These are phyloP conservation scores for Achroia grisella DNA, from an alignment of 1,140 invertebrate species.

Conservation along the genomic window DNA sequence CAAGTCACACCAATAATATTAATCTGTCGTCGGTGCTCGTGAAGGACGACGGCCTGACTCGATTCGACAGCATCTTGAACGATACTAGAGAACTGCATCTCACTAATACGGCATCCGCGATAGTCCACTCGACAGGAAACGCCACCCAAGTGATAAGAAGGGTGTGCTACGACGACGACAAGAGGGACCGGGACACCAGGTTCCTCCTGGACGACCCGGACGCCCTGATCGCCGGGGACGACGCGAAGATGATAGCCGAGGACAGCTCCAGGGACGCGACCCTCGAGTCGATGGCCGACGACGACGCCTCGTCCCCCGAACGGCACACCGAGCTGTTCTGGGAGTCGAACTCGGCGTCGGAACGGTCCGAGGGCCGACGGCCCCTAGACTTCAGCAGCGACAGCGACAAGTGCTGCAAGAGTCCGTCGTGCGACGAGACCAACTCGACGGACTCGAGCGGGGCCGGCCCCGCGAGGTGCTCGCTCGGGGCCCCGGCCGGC, in stretches of 20 bases:
- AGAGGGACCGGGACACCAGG: slow-evolving; percentile 26
- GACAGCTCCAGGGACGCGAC: slow-evolving; percentile 51
- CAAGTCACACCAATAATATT: slow-evolving; percentile 21
- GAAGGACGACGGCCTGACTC: slow-evolving; percentile 43
- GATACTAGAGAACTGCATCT: slow-evolving; percentile 50
- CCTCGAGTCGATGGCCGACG: slow-evolving; percentile 45
- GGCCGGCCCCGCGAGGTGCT: slow-evolving; percentile 21
- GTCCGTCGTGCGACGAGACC: slow-evolving; percentile 60
- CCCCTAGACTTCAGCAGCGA: slow-evolving; percentile 65
- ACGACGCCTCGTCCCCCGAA: slow-evolving; percentile 59
- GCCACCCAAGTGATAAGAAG: slow-evolving; percentile 56
- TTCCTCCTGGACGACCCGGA: slow-evolving; percentile 47
- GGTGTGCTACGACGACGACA: slow-evolving; percentile 52
- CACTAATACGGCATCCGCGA: slow-evolving; percentile 46
- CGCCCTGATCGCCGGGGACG: slow-evolving; percentile 40
- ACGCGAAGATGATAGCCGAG: slow-evolving; percentile 54
- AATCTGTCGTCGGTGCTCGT: slow-evolving; percentile 45
- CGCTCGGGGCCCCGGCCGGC: slow-evolving; percentile 46
- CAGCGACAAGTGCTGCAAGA: slow-evolving; percentile 70
- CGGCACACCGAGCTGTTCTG: slow-evolving; percentile 62
- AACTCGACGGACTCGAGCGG: slow-evolving; percentile 65
- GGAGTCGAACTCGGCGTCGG: slow-evolving; percentile 61
- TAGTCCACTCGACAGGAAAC: slow-evolving; percentile 47
- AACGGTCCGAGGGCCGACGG: slow-evolving; percentile 46
- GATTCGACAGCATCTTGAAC: slow-evolving; percentile 47